Percentiles rank a stretch among this genome's conserved stretches.
phyloP scores from a whole-genome alignment of 2,797 vertebrate genomes.

The Odontamblyopus lacepedii region DNA sequence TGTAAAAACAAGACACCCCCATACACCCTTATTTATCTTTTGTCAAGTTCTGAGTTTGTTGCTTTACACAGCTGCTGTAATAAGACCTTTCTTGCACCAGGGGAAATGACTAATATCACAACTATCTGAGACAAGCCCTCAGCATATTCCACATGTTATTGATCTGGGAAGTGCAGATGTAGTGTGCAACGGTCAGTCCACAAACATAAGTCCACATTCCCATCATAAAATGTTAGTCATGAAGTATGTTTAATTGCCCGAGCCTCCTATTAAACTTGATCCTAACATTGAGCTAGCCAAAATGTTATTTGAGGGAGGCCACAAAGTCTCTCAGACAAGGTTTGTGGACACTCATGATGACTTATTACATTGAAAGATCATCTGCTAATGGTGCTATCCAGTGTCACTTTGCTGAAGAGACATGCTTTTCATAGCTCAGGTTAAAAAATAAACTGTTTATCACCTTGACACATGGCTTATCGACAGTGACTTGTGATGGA shows the following conservation, averaged over 20 bases:
- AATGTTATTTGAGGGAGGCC: constrained; percentile 13
- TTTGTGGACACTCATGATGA: not conserved
- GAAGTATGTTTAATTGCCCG: constrained; percentile 21
- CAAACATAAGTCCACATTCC: constrained; percentile 12
- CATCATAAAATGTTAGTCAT: constrained; percentile 16
- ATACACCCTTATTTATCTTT: constrained; percentile 5
- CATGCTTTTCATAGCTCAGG: not conserved
- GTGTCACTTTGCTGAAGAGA: not conserved
- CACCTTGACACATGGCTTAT: not conserved
- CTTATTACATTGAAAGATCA: constrained; percentile 1
- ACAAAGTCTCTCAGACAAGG: constrained; percentile 4
- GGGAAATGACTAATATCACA: constrained; percentile 65
- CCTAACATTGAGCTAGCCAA: constrained; percentile 24
- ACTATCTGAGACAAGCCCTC: constrained; percentile 54
- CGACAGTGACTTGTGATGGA: constrained; percentile 1
- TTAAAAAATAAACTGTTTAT: constrained; percentile 5
- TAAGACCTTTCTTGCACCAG: constrained; percentile 17
- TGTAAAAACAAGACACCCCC: not conserved
- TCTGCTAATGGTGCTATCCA: constrained; percentile 2
- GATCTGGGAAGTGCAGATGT: constrained; percentile 36
- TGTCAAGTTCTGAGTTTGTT: constrained; percentile 8
- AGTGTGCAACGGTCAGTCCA: not conserved
- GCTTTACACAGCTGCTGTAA: constrained; percentile 24
- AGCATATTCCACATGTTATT: constrained; percentile 65
- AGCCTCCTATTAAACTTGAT: constrained; percentile 37